Evolutionary conservation across 1,140 invertebrate species (phyloP), one percentile per base, ranked within the genome.

Genomic region (Streblospio benedicti): DNA sequence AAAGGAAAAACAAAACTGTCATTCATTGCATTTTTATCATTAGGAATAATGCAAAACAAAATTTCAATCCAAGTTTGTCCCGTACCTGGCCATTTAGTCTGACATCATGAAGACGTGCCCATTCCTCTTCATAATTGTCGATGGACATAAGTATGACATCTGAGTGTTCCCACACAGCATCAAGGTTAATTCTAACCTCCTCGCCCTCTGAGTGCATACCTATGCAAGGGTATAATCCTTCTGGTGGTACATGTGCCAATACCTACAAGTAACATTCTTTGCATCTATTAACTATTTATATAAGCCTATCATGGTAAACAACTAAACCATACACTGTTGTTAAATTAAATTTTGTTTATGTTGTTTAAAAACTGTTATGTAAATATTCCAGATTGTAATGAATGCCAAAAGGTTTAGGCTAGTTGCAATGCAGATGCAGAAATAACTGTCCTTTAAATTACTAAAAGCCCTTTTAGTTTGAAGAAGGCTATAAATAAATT

Each of bases 51-150:
- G n/a, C n/a, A n/a, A n/a, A n/a, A n/a, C n/a, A n/a, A n/a, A n/a
- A n/a, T n/a, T n/a, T n/a, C n/a, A n/a, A n/a, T n/a, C n/a, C n/a
- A n/a, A n/a, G n/a, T 27, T 25, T 32, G 4, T 33, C 33, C 18
- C 71, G 67, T 63, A 83, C 81, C 61, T 76, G 76, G 47, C 81
- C 82, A 71, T 80, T 82, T 16, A 82, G 65, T 30, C 75, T 70
- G 55, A 83, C 75, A 62, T 83, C 81, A 69, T 82, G 79, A 33
- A 83, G 69, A 23, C 81, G 60, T 16, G 75, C 73, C 82, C 82
- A 83, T 16, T 83, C 82, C 23, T 83, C 82, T 67, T 83, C 82
- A 50, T 75, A 75, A 47, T 74, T 79, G 63, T 83, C 82, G 20
- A 83, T 76, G 41, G 79, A 75, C 82, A 83, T 83, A 28, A 76